Evolutionary conservation across 2,113 vertebrate genomes (phyloP).

Genomic region (Philantomba maxwellii): DNA sequence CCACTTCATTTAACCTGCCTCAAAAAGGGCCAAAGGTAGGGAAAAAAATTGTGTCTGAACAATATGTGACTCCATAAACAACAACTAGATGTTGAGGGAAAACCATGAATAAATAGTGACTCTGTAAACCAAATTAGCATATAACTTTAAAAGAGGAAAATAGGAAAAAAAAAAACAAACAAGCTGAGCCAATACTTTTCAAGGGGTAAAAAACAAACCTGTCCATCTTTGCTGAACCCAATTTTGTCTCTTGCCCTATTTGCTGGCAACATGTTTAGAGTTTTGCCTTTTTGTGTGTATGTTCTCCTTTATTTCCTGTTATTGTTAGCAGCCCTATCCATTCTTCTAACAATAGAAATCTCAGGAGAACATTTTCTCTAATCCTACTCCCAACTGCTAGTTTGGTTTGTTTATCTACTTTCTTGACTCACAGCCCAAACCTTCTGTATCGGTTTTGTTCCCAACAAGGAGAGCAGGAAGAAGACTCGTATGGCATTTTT

Average conservation of each 20-base stretch:
- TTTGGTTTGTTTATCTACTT: conserved; percentile 76
- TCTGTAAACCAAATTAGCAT: conserved; percentile 19
- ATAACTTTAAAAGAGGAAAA: background rate
- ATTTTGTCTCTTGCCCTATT: background rate
- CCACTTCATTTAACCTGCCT: background rate
- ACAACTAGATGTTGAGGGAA: background rate
- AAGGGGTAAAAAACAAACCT: too few species aligned
- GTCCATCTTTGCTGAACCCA: background rate
- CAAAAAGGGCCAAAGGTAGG: background rate
- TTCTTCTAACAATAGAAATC: conserved; percentile 54
- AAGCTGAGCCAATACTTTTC: background rate
- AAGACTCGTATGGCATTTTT: conserved; percentile 74
- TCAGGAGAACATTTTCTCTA: conserved; percentile 67
- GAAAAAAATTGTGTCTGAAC: background rate
- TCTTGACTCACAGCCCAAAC: conserved; percentile 79
- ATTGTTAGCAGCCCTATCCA: conserved; percentile 40
- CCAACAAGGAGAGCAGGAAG: conserved; percentile 71
- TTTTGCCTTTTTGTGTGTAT: background rate
- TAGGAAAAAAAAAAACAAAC: background rate
- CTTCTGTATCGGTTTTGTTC: conserved; percentile 72
- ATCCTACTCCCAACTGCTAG: conserved; percentile 71
- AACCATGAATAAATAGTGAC: background rate
- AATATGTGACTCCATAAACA: background rate
- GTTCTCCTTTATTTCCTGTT: conserved; percentile 31
- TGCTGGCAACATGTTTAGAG: conserved; percentile 24